Conservation (phyloP, 23 tunicate genomes). For the Phallusia fumigata region DNA sequence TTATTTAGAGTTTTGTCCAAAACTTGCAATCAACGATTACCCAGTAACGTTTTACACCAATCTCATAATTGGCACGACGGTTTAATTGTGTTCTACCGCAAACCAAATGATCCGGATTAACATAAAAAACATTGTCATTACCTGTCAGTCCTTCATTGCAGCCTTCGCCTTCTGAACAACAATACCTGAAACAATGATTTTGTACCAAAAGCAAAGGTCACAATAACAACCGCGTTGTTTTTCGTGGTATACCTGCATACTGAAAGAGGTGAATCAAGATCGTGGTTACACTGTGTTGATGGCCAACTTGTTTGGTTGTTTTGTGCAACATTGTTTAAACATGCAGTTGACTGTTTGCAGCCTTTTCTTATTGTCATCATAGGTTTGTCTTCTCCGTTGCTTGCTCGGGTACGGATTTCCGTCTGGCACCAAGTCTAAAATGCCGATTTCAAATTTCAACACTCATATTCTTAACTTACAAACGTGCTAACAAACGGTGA, state of each 20-base stretch:
- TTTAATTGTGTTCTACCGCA: too few relatives aligned
- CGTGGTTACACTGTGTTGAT: constrained; percentile 48
- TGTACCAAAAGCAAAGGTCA: too few relatives aligned
- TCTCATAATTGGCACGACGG: too few relatives aligned
- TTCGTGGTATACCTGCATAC: constrained; percentile 41
- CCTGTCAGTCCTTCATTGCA: constrained; percentile 7
- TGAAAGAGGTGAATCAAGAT: constrained; percentile 35
- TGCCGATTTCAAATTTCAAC: background rate
- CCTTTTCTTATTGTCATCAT: constrained; percentile 26
- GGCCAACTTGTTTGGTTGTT: constrained; percentile 59
- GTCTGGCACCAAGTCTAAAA: constrained; percentile 2
- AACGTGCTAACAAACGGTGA: too few relatives aligned
- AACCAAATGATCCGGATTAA: too few relatives aligned
- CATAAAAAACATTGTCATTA: background rate
- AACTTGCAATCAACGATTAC: too few relatives aligned
- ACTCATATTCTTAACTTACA: too few relatives aligned
- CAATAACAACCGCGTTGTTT: too few relatives aligned
- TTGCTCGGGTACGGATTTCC: background rate
- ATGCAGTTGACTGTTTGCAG: constrained; percentile 53
- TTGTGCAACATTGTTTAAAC: constrained; percentile 49
- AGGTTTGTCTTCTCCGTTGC: background rate
- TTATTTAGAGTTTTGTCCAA: too few relatives aligned
- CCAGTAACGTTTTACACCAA: too few relatives aligned
- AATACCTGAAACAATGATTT: background rate
- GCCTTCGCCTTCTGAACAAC: background rate